Conservation (phyloP, 1,140 invertebrate species). For the Cephus cinctus region DNA sequence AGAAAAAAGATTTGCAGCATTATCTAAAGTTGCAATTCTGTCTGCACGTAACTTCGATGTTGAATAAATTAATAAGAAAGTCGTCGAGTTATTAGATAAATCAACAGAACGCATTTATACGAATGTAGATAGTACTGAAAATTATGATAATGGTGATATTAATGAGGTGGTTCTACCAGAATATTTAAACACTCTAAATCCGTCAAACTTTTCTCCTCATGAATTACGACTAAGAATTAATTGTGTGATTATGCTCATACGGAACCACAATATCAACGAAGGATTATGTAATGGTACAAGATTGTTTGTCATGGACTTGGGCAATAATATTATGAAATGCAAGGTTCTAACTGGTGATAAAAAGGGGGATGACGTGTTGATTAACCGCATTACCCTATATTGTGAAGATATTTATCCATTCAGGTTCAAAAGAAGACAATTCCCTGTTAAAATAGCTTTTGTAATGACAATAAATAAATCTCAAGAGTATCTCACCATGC, state of each 20-base stretch:
- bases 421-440: constrained; percentile 15
- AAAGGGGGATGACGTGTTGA: constrained; percentile 6
- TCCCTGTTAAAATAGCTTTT: constrained; percentile 10
- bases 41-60: too few species aligned
- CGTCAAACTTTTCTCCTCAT: constrained; percentile 19
- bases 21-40: constrained; percentile 1
- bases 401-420: too few species aligned
- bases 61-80: constrained; percentile 12
- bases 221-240: constrained; percentile 24
- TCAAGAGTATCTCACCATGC: too few species aligned
- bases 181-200: constrained; percentile 16
- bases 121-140: constrained; percentile 11
- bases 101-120: constrained; percentile 9
- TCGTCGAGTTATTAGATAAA: constrained; percentile 7
- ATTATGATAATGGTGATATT: constrained; percentile 1
- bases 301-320: constrained; percentile 17
- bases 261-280: constrained; percentile 20
- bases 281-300: constrained; percentile 23
- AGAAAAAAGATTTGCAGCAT: constrained; percentile 1
- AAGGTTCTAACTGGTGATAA: constrained; percentile 21
- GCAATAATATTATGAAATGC: constrained; percentile 20
- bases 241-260: constrained; percentile 23
- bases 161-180: constrained; percentile 16
- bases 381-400: constrained; percentile 12
- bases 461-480: constrained; percentile 6